Base-by-base conservation (phyloP, 1,140 invertebrate genomes). In the Cyrtorhinus lividipennis region DNA sequence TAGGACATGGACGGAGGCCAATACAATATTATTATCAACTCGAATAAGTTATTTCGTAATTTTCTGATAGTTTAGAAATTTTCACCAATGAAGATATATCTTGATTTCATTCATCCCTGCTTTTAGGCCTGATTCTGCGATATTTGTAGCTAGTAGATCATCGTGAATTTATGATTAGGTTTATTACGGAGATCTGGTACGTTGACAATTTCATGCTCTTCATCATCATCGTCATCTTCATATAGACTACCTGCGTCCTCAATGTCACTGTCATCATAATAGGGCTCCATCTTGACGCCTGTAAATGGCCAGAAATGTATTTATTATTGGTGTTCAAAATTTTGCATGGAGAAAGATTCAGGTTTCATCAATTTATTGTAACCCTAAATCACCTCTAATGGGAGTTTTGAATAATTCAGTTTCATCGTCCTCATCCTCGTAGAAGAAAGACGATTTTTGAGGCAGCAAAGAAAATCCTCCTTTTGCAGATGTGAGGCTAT, bases 401-500 rank as follows among this genome's bases (percentile, higher is more conserved):
- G 81, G 79, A 45, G 79, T 76, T 60, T 76, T 76, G 66, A 83
- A 84, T 62, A 83, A 72, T 69, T 83, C 81, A 10, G 79, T 76
- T 73, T 83, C 82, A 60, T 82, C 79, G 66, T 79, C 79, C 65
- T 81, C 79, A 60, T 82, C 79, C 20, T 53, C 48, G 18, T 53
- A 53, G 59, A 82, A 78, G 24, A 78, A 76, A 30, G 77, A 78
- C 2, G 68, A 66, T 61, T 72, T 72, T 65, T 76, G 74, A 18
- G 73, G 71, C 24, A 77, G 30, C 38, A 75, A 61, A 3, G 73
- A 75, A 67, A 74, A 78, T 56, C 68, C 78, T 64, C 62, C 71
- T 71, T 8, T 68, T 67, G 64, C 69, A 68, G n/a, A 65, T 72
- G 73, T 53, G 10, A 53, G 5, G 20, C 12, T 12, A 5, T 53